Conservation (phyloP, 1,140 invertebrate genomes). For the Ganaspis sp. region DNA sequence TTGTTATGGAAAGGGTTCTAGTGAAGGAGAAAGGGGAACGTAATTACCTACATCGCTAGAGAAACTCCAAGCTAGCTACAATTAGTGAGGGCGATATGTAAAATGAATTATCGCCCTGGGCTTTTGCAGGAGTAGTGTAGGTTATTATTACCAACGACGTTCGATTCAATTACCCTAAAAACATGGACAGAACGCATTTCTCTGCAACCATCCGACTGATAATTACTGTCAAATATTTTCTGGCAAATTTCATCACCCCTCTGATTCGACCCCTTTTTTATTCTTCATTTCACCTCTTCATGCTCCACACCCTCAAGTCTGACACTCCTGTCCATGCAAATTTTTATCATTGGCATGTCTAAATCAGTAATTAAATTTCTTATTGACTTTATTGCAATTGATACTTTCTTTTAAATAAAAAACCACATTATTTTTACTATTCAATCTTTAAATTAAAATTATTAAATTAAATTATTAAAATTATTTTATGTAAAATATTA, state of each 20-base stretch:
- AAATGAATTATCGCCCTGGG: slow-evolving; percentile 64
- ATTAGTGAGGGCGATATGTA: slow-evolving; percentile 61
- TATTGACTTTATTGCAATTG: background rate
- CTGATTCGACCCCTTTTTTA: background rate
- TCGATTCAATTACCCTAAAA: slow-evolving; percentile 48
- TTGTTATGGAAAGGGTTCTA: background rate
- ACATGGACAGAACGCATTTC: slow-evolving; percentile 4
- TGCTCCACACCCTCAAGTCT: background rate
- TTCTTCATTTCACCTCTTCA: background rate
- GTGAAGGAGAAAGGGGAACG: slow-evolving; percentile 12
- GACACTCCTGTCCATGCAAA: background rate
- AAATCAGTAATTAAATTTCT: background rate
- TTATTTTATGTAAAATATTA: too few species aligned
- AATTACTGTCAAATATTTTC: slow-evolving; percentile 24
- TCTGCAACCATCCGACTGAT: slow-evolving; percentile 6
- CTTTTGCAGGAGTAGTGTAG: slow-evolving; percentile 45
- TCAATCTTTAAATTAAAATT: too few species aligned
- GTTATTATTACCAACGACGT: slow-evolving; percentile 48
- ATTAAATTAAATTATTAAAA: too few species aligned
- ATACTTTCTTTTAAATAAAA: background rate
- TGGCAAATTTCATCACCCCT: background rate
- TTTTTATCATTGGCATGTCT: background rate
- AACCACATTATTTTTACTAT: too few species aligned
- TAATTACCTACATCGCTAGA: slow-evolving; percentile 53
- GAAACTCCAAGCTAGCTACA: slow-evolving; percentile 53